Conservation (phyloP, 1,140 invertebrate species). For the Penaeus vannamei region DNA sequence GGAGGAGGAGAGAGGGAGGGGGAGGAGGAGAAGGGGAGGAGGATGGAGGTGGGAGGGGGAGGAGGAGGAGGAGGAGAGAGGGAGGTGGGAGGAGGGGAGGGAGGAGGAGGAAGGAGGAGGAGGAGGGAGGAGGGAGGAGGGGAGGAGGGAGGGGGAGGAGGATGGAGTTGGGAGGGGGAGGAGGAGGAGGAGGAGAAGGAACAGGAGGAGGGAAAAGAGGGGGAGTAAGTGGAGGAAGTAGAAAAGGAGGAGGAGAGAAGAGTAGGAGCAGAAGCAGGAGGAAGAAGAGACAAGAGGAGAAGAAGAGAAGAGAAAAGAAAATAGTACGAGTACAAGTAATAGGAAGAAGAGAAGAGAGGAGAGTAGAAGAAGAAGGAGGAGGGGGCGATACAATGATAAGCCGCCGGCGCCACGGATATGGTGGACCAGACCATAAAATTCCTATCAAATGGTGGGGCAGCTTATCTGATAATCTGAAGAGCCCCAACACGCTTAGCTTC, state of each 20-base stretch:
- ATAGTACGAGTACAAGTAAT: not conserved
- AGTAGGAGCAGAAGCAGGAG: not conserved
- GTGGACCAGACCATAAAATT: too few relatives aligned
- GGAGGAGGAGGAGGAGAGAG: not conserved
- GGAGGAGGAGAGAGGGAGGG: not conserved
- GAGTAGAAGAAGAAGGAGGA: not conserved
- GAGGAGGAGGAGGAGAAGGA: not conserved
- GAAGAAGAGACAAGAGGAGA: too few relatives aligned
- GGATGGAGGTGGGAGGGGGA: not conserved
- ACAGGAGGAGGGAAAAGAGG: not conserved
- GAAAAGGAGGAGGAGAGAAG: not conserved
- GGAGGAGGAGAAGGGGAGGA: not conserved
- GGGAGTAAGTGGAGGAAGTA: too few relatives aligned
- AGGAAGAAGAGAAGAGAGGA: not conserved
- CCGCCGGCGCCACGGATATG: too few relatives aligned
- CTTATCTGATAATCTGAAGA: too few relatives aligned
- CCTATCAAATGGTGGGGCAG: too few relatives aligned
- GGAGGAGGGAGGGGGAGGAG: not conserved
- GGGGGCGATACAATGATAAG: not conserved
- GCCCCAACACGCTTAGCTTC: too few relatives aligned
- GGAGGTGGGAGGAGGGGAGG: not conserved
- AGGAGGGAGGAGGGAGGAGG: too few relatives aligned
- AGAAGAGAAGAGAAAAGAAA: not conserved
- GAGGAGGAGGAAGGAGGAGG: not conserved
- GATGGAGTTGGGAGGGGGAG: not conserved